These are phyloP conservation scores for Turnix velox DNA, from an alignment of 2,113 vertebrate genomes.

Conservation along the genomic window DNA sequence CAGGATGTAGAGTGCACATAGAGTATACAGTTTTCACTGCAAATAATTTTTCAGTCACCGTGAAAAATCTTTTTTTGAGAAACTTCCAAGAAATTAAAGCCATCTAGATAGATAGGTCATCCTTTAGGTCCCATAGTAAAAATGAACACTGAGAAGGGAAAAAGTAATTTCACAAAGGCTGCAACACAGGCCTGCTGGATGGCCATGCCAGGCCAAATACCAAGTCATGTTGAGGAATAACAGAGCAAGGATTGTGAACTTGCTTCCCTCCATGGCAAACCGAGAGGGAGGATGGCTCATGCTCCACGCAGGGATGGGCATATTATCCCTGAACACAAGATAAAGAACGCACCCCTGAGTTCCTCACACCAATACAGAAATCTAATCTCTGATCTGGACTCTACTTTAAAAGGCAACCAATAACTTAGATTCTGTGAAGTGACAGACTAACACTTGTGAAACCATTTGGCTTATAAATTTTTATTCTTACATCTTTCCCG, in stretches of 20 bases:
- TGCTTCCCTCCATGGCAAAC: not conserved
- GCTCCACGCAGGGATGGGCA: not conserved
- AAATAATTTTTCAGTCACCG: not conserved
- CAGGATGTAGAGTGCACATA: not conserved
- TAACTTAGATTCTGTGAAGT: not conserved
- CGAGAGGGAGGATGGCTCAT: not conserved
- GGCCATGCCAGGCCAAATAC: not conserved
- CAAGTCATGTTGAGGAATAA: not conserved
- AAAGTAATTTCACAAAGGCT: not conserved
- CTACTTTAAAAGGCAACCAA: not conserved
- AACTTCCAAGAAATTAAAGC: not conserved
- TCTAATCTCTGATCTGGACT: not conserved
- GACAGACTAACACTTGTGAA: not conserved
- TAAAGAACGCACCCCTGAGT: not conserved
- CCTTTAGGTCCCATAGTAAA: not conserved
- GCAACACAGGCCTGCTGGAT: not conserved
- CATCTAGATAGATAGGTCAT: not conserved
- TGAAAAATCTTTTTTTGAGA: not conserved
- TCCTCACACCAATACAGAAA: rapidly evolving
- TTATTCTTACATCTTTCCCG: not conserved
- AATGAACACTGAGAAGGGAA: not conserved
- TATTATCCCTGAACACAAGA: rapidly evolving
- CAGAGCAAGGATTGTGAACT: rapidly evolving
- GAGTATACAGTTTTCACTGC: not conserved
- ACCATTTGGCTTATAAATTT: not conserved